Evolutionary conservation across 2,888 invertebrate species (phyloP), one percentile per base, ranked within the genome.

Genomic region (Spodoptera exigua): DNA sequence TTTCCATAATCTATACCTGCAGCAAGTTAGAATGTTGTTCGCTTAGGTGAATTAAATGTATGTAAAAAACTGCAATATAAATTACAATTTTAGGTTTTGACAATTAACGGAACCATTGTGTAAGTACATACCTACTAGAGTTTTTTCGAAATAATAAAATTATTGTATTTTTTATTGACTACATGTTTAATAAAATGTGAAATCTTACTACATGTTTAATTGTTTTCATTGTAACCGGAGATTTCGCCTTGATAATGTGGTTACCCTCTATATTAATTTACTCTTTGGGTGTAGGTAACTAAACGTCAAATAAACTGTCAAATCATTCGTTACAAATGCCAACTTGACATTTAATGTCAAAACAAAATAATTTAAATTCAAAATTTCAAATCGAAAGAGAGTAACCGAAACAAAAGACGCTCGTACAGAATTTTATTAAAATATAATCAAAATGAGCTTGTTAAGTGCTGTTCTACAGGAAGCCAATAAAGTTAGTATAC

Each of bases 391-490:
- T 17, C 9, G 2, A 10, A 4, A 0, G 37, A 63, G 62, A 0
- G 0, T 61, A 74, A 69, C 73, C 35, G 72, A 79, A 75, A 76
- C 71, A 75, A 71, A 76, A 69, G 49, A 41, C 43, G 13, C 9
- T 39, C 18, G 9, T 1, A 52, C n/a, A 9, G 11, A 11, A 21
- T 2, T 16, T 27, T 10, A 35, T 12, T 21, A 13, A 0, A 12
- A 4, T 35, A n/a, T 16, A 37, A 14, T 10, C 34, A 83, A 53
- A 63, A 93, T 94, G 94, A 92, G 89, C 88, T 87, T 92, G 61
- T 62, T 92, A 69, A 89, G 86, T 87, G 89, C 88, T 41, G 87
- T 89, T 58, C 66, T 91, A 59, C 86, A 90, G 78, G 92, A 91
- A 76, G 89, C 86, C 4, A 84, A 89, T 37, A 90, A 89, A 81